phyloP scores from a whole-genome alignment of 35 echinoderm and acorn worm genomes.

The Heliocidaris tuberculata region DNA sequence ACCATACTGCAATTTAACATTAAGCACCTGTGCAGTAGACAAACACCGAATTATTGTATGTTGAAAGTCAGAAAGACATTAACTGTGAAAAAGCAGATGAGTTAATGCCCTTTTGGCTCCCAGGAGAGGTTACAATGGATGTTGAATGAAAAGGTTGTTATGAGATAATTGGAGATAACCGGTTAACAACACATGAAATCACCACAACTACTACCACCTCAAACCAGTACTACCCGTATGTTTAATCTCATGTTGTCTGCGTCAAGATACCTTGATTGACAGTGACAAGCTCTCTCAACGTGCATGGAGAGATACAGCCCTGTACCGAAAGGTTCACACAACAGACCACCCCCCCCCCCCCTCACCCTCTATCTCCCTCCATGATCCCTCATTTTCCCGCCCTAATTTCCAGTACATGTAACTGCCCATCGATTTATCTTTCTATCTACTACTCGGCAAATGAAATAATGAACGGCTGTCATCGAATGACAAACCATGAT shows the following conservation, averaged over 20 bases:
- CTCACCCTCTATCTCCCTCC: background rate
- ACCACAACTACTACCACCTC: too few species aligned
- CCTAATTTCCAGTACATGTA: background rate
- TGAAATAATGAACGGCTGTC: conserved; percentile 19
- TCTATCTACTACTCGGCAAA: background rate
- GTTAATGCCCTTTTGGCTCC: too few species aligned
- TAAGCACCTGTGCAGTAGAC: too few species aligned
- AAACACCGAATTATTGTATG: too few species aligned
- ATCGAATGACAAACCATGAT: background rate
- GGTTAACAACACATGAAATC: too few species aligned
- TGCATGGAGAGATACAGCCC: background rate
- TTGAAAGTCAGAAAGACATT: too few species aligned
- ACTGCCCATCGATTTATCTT: background rate
- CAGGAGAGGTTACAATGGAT: too few species aligned
- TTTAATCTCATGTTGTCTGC: background rate
- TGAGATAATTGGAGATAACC: too few species aligned
- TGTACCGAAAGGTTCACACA: background rate
- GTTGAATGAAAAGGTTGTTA: too few species aligned
- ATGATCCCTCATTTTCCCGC: background rate
- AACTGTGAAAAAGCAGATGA: too few species aligned
- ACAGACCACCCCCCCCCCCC: conserved; percentile 15
- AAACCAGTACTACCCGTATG: background rate
- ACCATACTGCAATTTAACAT: too few species aligned
- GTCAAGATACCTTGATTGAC: background rate
- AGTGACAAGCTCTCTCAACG: background rate